These are phyloP conservation scores for Acrobeloides nanus DNA, from an alignment of 2,888 invertebrate genomes.

Conservation along the genomic window DNA sequence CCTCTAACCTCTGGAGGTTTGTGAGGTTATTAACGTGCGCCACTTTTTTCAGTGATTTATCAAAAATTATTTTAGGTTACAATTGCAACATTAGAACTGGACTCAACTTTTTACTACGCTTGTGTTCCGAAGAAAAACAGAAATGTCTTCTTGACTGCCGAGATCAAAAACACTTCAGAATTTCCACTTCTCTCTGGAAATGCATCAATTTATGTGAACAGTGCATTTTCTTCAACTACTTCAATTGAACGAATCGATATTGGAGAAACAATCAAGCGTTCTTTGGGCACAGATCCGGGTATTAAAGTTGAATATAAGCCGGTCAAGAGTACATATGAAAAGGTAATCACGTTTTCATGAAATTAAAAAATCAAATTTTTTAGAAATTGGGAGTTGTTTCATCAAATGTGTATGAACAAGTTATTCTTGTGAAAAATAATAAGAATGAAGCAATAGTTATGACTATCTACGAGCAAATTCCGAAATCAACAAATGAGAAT, in stretches of 20 bases:
- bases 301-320: constrained; percentile 55
- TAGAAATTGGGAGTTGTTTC: too few relatives aligned
- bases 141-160: constrained; percentile 37
- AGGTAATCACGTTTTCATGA: constrained; percentile 2
- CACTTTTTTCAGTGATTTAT: too few relatives aligned
- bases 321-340: too few relatives aligned
- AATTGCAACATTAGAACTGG: constrained; percentile 12
- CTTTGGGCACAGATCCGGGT: constrained; percentile 55
- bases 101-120: constrained; percentile 15
- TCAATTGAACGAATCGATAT: constrained; percentile 53
- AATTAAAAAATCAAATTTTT: constrained; percentile 15
- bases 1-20: too few relatives aligned
- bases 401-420: constrained; percentile 33
- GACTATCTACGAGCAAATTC: constrained; percentile 36
- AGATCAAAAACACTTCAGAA: constrained; percentile 33
- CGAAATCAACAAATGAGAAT: constrained; percentile 42
- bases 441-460: constrained; percentile 27
- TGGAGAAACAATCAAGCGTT: constrained; percentile 54
- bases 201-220: constrained; percentile 39
- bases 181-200: constrained; percentile 34
- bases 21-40: too few relatives aligned
- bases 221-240: constrained; percentile 36
- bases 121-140: constrained; percentile 27
- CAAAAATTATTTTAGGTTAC: constrained; percentile 12
- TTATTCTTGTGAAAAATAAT: constrained; percentile 35